Evolutionary conservation across 2,888 invertebrate species (phyloP).

Genomic region (Liposcelis brunnea): DNA sequence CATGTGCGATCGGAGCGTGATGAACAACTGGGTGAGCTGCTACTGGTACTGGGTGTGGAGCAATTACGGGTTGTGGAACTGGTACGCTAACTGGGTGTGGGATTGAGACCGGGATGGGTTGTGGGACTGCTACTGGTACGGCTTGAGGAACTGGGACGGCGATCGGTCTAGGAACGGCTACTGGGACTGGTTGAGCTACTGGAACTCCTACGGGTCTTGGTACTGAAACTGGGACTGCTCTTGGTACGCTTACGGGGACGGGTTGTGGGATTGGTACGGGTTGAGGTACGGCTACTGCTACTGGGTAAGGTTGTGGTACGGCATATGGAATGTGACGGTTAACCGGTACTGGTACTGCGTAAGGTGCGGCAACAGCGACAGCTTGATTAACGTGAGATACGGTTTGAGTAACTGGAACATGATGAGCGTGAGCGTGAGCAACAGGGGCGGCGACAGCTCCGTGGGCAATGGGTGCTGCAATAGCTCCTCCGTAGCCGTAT

Average conservation of each 20-base stretch:
- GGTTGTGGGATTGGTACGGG: constrained; percentile 16
- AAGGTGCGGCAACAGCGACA: neutral
- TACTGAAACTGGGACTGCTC: constrained; percentile 30
- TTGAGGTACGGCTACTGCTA: constrained; percentile 29
- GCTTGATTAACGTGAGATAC: constrained; percentile 6
- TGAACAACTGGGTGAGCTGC: neutral
- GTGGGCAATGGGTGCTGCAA: neutral
- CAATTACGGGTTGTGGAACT: constrained; percentile 29
- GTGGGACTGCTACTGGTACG: constrained; percentile 35
- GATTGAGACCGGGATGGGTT: constrained; percentile 33
- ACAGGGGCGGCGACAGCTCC: constrained; percentile 5
- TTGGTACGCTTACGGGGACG: constrained; percentile 32
- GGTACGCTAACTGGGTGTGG: constrained; percentile 35
- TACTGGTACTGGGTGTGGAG: constrained; percentile 34
- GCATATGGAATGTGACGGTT: constrained; percentile 34
- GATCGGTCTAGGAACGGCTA: constrained; percentile 28
- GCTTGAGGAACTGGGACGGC: constrained; percentile 35
- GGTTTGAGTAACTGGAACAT: constrained; percentile 1
- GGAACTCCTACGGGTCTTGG: constrained; percentile 26
- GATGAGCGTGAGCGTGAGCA: neutral
- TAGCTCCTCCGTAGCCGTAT: no score
- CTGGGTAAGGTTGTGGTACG: constrained; percentile 34
- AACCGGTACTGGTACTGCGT: constrained; percentile 21
- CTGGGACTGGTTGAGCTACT: constrained; percentile 31
- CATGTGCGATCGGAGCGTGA: neutral